Evolutionary conservation across 2,113 vertebrate genomes (phyloP).

Genomic region (Irena cyanogastra): DNA sequence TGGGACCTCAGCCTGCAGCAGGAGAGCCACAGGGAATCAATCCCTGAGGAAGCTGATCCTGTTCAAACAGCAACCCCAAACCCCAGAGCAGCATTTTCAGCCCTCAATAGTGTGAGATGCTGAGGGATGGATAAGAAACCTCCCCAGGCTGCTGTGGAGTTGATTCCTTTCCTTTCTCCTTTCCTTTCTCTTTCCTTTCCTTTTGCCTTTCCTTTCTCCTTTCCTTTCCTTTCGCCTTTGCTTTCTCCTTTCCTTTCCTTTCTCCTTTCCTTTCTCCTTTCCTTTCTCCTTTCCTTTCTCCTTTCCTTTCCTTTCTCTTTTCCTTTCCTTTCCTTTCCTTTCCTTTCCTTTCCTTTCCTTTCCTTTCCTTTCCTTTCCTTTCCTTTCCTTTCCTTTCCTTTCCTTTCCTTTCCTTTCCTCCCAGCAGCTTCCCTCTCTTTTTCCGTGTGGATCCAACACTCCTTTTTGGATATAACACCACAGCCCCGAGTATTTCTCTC

Average conservation of each 20-base stretch:
- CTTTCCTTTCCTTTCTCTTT: neutral
- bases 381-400: neutral
- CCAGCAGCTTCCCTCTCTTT: too few relatives aligned
- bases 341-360: neutral
- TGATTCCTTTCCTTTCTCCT: neutral
- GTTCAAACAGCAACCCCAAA: accelerated
- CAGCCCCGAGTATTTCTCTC: neutral
- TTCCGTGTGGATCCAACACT: neutral
- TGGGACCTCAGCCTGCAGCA: neutral
- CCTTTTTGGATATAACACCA: accelerated
- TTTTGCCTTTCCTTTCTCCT: neutral
- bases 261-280: neutral
- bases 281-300: neutral
- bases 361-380: neutral
- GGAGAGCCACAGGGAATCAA: accelerated
- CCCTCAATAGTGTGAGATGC: accelerated
- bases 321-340: neutral
- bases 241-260: neutral
- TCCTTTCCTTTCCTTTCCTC: neutral
- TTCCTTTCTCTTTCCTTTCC: neutral
- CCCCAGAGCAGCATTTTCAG: neutral
- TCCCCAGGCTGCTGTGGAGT: neutral
- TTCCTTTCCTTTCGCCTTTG: neutral
- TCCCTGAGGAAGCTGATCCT: neutral
- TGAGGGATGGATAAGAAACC: too few relatives aligned